A percentile compares a stretch with the other conserved stretches of the same genome.
phyloP scores from a whole-genome alignment of 2,113 vertebrate species.

The Ptilorrhoa leucosticta region DNA sequence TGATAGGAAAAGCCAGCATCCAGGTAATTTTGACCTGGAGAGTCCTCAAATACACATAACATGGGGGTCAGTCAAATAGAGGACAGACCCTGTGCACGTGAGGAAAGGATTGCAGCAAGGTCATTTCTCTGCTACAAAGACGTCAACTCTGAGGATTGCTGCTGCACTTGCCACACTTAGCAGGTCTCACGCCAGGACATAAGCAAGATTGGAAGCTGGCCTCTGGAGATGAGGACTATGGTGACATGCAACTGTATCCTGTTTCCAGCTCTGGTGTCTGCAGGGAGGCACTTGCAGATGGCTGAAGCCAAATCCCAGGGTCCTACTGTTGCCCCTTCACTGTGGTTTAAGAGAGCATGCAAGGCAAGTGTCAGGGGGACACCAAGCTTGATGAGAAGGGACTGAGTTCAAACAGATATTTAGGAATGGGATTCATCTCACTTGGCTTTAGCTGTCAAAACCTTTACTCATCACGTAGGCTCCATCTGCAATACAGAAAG shows the following conservation, averaged over 20 bases:
- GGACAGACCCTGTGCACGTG: background rate
- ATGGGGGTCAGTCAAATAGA: background rate
- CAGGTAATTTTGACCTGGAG: background rate
- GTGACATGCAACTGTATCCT: background rate
- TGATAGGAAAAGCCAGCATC: background rate
- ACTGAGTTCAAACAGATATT: background rate
- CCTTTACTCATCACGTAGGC: accelerated
- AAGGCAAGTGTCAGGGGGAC: background rate
- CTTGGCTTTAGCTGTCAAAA: background rate
- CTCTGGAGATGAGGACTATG: background rate
- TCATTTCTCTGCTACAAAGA: background rate
- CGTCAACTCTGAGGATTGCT: background rate
- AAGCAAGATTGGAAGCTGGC: background rate
- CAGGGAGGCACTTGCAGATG: background rate
- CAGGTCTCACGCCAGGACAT: background rate
- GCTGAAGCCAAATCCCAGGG: background rate
- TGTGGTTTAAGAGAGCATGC: accelerated
- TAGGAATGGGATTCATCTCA: background rate
- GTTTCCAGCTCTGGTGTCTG: background rate
- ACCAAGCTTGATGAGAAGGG: background rate
- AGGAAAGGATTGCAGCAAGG: background rate
- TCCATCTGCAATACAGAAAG: background rate
- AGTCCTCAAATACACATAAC: background rate
- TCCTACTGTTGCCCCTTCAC: background rate
- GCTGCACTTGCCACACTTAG: background rate